phyloP scores from a whole-genome alignment of 2,797 vertebrate genomes.

The Aphelocoma californica region DNA sequence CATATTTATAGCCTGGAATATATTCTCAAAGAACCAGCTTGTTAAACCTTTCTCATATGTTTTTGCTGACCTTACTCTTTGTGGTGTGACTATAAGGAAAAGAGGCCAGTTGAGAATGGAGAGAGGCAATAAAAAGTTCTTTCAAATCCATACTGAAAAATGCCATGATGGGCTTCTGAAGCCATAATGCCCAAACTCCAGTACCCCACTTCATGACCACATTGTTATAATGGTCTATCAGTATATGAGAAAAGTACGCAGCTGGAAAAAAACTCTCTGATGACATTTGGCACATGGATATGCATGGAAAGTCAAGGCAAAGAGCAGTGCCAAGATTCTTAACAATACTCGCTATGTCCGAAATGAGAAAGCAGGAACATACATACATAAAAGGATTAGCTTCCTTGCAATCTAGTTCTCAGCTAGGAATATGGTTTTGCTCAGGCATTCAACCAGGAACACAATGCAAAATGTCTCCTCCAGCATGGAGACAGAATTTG shows the following conservation, averaged over 20 bases:
- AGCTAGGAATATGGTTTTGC: neutral
- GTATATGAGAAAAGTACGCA: conserved; percentile 9
- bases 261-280: conserved; percentile 26
- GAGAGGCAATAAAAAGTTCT: neutral
- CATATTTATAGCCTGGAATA: neutral
- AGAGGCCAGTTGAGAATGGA: neutral
- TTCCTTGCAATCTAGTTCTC: conserved; percentile 40
- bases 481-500: neutral
- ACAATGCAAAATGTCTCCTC: conserved; percentile 26
- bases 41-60: neutral
- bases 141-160: conserved; percentile 4
- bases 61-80: conserved; percentile 21
- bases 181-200: neutral
- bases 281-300: conserved; percentile 46
- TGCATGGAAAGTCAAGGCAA: conserved; percentile 23
- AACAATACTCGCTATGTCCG: conserved; percentile 8
- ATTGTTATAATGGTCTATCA: neutral
- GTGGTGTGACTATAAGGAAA: neutral
- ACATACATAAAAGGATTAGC: conserved; percentile 36
- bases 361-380: neutral
- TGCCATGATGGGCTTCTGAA: neutral
- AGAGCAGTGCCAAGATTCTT: conserved; percentile 39
- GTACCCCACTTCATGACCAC: neutral
- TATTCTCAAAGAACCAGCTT: neutral
- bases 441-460: conserved; percentile 23